These are phyloP conservation scores for Anarhynchus alexandrinus DNA, from an alignment of 2,113 vertebrate genomes.

Conservation along the genomic window DNA sequence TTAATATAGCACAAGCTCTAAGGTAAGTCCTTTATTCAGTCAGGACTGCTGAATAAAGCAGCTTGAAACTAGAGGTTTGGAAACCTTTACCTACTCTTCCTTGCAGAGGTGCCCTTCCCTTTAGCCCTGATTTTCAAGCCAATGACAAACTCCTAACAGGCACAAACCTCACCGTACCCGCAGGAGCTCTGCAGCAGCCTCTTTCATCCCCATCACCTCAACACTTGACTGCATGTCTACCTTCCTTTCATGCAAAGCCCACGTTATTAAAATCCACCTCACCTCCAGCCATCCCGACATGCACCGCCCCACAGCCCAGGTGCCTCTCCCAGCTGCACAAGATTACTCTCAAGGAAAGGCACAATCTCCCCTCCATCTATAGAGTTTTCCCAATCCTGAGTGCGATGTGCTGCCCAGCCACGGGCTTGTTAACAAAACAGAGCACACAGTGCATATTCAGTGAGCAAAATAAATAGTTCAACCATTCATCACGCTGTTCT, in stretches of 20 bases:
- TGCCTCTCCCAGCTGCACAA: background rate
- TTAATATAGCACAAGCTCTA: background rate
- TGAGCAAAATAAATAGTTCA: background rate
- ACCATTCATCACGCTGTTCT: background rate
- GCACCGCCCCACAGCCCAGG: background rate
- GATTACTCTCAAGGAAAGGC: background rate
- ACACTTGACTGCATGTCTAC: background rate
- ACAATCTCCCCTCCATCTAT: background rate
- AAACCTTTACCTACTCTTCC: background rate
- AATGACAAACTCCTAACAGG: background rate
- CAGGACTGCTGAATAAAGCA: background rate
- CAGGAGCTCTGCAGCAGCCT: background rate
- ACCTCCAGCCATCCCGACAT: rapidly evolving
- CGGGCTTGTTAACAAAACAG: background rate
- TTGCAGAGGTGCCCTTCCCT: background rate
- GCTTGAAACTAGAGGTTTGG: background rate
- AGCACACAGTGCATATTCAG: background rate
- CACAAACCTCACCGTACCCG: background rate
- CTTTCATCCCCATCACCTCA: background rate
- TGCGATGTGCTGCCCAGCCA: background rate
- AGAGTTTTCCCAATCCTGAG: background rate
- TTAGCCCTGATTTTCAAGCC: background rate
- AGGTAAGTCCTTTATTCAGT: background rate
- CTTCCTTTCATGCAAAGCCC: background rate
- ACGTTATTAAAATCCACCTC: background rate